These are phyloP conservation scores for Grus americana DNA, from an alignment of 2,113 vertebrate genomes.

Conservation along the genomic window DNA sequence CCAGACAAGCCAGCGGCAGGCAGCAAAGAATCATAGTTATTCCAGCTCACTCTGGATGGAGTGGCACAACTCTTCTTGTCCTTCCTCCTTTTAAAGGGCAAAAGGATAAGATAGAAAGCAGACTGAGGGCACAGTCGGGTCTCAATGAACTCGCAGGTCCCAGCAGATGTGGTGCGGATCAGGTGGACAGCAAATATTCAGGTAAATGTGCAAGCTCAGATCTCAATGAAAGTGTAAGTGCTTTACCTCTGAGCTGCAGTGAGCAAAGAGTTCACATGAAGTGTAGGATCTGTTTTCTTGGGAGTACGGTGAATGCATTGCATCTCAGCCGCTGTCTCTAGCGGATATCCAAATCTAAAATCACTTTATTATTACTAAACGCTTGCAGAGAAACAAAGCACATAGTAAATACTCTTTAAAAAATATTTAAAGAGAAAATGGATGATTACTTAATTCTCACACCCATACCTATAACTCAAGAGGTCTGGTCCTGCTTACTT, in stretches of 20 bases:
- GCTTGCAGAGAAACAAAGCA: neutral
- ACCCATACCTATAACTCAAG: neutral
- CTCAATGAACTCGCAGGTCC: neutral
- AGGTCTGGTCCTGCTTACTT: neutral
- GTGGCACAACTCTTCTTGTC: neutral
- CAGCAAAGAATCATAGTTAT: neutral
- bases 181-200: neutral
- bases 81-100: neutral
- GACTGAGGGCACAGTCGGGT: neutral
- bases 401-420: neutral
- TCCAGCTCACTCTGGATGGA: neutral
- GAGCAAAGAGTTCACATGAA: neutral
- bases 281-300: neutral
- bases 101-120: neutral
- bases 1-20: neutral
- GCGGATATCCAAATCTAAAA: neutral
- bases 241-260: neutral
- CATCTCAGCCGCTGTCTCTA: neutral
- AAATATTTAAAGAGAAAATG: neutral
- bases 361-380: neutral
- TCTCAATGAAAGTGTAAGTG: neutral
- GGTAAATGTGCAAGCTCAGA: neutral
- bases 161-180: neutral
- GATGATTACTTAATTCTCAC: neutral
- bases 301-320: rapidly evolving